These are phyloP conservation scores for Polia nebulosa DNA, from an alignment of 2,888 invertebrate species.

Conservation along the genomic window DNA sequence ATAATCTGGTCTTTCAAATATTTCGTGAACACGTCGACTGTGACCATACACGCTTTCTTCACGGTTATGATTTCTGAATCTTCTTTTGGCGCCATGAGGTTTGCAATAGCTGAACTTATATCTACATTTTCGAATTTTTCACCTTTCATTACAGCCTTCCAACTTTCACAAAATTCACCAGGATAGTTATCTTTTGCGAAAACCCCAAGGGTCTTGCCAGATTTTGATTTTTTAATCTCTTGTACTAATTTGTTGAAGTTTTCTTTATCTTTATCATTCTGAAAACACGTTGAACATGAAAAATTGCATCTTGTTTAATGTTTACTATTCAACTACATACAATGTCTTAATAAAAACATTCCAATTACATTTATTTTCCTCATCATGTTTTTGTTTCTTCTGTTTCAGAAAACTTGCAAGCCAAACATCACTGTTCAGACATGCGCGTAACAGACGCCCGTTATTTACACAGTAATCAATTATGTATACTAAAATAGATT, in stretches of 20 bases:
- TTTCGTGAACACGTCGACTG: constrained; percentile 98
- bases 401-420: constrained; percentile 19
- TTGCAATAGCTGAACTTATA: constrained; percentile 95
- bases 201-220: constrained; percentile 96
- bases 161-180: constrained; percentile 97
- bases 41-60: constrained; percentile 97
- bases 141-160: constrained; percentile 95
- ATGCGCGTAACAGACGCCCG: constrained; percentile 25
- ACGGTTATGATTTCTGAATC: constrained; percentile 97
- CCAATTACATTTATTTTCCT: constrained; percentile 15
- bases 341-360: constrained; percentile 24
- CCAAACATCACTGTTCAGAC: constrained; percentile 37
- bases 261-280: constrained; percentile 97
- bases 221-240: constrained; percentile 96
- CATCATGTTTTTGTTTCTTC: constrained; percentile 12
- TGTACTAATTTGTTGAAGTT: constrained; percentile 95
- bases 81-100: constrained; percentile 98
- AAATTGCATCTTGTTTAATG: neutral
- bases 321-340: constrained; percentile 13
- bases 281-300: constrained; percentile 65
- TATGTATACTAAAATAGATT: constrained; percentile 22
- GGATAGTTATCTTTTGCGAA: constrained; percentile 98
- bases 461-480: constrained; percentile 42
- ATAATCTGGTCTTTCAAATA: constrained; percentile 99
- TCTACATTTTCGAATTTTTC: constrained; percentile 97